These are phyloP conservation scores for Meiosimyza decipiens DNA, from an alignment of 2,888 invertebrate genomes.

Conservation along the genomic window DNA sequence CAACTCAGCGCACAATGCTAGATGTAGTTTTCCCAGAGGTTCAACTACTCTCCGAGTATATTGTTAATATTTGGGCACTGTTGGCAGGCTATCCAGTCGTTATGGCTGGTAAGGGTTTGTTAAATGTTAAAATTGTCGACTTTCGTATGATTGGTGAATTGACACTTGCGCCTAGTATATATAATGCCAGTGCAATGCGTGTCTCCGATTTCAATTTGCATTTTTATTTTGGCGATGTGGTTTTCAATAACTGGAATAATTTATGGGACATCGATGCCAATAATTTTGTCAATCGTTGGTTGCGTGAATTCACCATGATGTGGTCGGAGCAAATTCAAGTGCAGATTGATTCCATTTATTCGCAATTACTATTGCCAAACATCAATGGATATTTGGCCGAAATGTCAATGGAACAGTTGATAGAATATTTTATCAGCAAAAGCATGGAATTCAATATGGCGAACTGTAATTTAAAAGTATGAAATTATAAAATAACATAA, in stretches of 20 bases:
- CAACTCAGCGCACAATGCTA: slow-evolving; percentile 44
- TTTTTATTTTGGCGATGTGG: slow-evolving; percentile 49
- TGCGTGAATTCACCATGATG: slow-evolving; percentile 41
- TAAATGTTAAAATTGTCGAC: slow-evolving; percentile 50
- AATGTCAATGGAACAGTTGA: slow-evolving; percentile 43
- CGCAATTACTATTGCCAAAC: slow-evolving; percentile 36
- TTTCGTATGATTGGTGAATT: slow-evolving; percentile 50
- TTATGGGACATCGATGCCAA: slow-evolving; percentile 52
- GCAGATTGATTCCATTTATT: slow-evolving; percentile 30
- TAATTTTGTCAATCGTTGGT: slow-evolving; percentile 46
- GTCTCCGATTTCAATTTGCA: slow-evolving; percentile 47
- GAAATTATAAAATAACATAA: no score
- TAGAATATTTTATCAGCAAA: slow-evolving; percentile 25
- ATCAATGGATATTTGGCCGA: slow-evolving; percentile 43
- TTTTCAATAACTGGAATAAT: slow-evolving; percentile 49
- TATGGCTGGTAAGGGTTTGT: slow-evolving; percentile 41
- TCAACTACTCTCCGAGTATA: slow-evolving; percentile 48
- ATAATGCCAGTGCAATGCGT: slow-evolving; percentile 43
- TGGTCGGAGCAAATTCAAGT: slow-evolving; percentile 48
- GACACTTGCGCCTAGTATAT: slow-evolving; percentile 36
- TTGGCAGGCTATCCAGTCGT: slow-evolving; percentile 45
- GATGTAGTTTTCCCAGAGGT: slow-evolving; percentile 51
- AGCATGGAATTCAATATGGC: slow-evolving; percentile 30
- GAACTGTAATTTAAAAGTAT: slow-evolving; percentile 18
- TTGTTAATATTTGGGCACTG: slow-evolving; percentile 35